Base-by-base conservation (phyloP, 2,113 vertebrate genomes). In the Alligator sinensis region DNA sequence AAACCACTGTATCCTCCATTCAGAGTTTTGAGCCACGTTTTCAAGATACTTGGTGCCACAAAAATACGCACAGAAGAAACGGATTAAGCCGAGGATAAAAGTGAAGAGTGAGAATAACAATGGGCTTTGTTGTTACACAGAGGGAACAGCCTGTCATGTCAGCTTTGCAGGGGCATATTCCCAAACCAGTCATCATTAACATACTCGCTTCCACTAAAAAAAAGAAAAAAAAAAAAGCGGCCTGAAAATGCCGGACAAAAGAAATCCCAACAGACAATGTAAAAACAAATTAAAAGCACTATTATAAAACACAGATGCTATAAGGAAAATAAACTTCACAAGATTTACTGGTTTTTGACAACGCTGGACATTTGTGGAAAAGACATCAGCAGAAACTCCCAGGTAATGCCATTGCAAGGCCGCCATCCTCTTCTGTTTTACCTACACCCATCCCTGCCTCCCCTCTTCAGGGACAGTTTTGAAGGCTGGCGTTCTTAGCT, bases 231-330 rank as follows among this genome's bases (percentile, higher is more conserved):
- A 97, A 96, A 96, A 92, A 93, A 96, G 97, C 97, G 98, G 98
- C 97, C 98, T 98, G 97, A 98, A 97, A 98, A 97, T 60, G 97
- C 98, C 96, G 97, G 98, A 99, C 98, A 98, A 98, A 98, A 98
- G 97, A 97, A 98, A 98, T 99, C 99, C 99, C 98, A 97, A 93
- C 96, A 99, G 99, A 98, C 98, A 96, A 97, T 98, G 98, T 95
- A 98, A 99, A 99, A 99, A 99, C 99, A 99, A 99, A 99, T 99
- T 98, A 99, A 99, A 99, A 98, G 98, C 97, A 96, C 98, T 98
- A 97, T 99, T 99, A 99, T 99, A 99, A 99, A 99, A 99, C 98
- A 98, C 99, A 99, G 99, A 99, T 99, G 99, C 98, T 99, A 98
- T 97, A 99, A 99, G 98, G 98, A 99, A 99, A 99, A 99, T 98